Base-by-base conservation (phyloP, 2,888 invertebrate genomes). In the Heliconius ismenius region DNA sequence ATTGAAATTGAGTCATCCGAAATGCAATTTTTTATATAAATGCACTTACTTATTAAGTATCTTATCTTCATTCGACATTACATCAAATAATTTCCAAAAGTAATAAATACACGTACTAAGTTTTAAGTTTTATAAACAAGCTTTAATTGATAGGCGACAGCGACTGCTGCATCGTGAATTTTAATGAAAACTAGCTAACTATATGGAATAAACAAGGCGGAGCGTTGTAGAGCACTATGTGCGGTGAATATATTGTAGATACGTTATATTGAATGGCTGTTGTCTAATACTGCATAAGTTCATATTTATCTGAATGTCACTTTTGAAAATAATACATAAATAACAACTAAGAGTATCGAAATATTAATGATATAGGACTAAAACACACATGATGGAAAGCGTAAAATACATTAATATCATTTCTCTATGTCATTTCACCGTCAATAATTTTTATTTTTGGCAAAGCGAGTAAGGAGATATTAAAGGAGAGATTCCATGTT, bases 1-100 rank as follows among this genome's bases (percentile, higher is more conserved):
- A 43, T 39, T 39, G 18, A 63, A 73, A 73, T 73, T 63, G 39
- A 73, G 63, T 39, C 73, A 62, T 60, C 72, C 43, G 26, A 43
- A 62, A 39, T 63, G 73, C 39, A 43, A 28, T 2, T 24, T 63
- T 73, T 73, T 26, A 21, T 63, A 58, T 70, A 70, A 73, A 63
- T 73, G 63, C 63, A 63, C 63, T 73, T 62, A 43, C 43, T 36
- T 49, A 9, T 49, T 21, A 21, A 49, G 49, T 49, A 73, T 3
- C 26, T 73, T 73, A 73, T 73, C 43, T 73, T 73, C 63, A 73
- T 63, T 39, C 39, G 39, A 73, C n/a, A 43, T 73, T 43, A 39
- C 62, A 73, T 73, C 62, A 73, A 73, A 73, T 36, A 43, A 7
- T 63, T 73, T 73, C 39, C 73, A 73, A 73, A 73, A 63, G 24